These are phyloP conservation scores for Eilema sororculum DNA, from an alignment of 2,888 invertebrate species.

Conservation along the genomic window DNA sequence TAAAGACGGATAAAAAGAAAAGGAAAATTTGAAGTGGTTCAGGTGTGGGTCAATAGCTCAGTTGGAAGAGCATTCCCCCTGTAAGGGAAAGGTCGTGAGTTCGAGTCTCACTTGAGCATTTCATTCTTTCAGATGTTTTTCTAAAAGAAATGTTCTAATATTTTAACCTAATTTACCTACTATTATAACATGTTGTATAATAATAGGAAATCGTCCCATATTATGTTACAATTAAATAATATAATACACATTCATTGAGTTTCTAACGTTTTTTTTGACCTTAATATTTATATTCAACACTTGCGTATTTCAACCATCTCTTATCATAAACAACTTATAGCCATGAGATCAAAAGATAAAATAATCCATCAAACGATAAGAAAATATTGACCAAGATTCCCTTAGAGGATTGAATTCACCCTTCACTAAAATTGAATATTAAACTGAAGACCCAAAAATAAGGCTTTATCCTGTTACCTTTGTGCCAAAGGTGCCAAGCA, in stretches of 20 bases:
- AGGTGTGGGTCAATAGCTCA: too few relatives aligned
- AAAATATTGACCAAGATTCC: slow-evolving; percentile 1
- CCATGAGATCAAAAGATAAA: background rate
- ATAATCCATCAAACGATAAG: background rate
- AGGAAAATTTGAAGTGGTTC: too few relatives aligned
- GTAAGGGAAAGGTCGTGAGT: too few relatives aligned
- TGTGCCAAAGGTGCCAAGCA: background rate
- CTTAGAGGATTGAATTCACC: background rate
- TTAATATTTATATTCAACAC: background rate
- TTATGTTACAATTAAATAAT: too few relatives aligned
- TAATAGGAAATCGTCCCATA: too few relatives aligned
- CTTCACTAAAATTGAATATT: slow-evolving; percentile 1
- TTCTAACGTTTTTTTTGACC: background rate
- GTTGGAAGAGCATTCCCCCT: too few relatives aligned
- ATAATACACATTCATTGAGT: background rate
- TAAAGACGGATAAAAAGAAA: too few relatives aligned
- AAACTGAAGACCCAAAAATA: background rate
- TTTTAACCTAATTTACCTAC: too few relatives aligned
- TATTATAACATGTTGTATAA: too few relatives aligned
- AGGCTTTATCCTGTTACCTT: background rate
- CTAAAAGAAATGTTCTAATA: too few relatives aligned
- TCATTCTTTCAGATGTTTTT: too few relatives aligned
- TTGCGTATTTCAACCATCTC: background rate
- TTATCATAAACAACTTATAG: background rate
- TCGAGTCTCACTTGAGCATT: too few relatives aligned